Evolutionary conservation across 2,113 vertebrate genomes (phyloP).

Genomic region (Hiodon tergisus): DNA sequence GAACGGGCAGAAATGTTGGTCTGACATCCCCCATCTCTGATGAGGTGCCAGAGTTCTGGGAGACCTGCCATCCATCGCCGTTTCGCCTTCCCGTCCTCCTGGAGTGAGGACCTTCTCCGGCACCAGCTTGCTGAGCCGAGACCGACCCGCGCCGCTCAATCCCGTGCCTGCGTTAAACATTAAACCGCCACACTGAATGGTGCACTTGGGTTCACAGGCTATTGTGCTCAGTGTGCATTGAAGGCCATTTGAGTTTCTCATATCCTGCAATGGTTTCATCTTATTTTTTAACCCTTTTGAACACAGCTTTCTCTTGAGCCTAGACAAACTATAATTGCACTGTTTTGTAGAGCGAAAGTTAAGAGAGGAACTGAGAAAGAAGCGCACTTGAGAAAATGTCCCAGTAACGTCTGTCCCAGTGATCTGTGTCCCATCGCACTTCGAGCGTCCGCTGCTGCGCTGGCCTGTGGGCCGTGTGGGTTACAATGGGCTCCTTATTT

Average conservation of each 20-base stretch:
- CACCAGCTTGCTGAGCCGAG: background rate
- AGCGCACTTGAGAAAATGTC: background rate
- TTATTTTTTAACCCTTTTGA: too few species aligned
- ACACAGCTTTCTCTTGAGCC: background rate
- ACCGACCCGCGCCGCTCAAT: too few species aligned
- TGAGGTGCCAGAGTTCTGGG: background rate
- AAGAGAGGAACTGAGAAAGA: background rate
- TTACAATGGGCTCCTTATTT: slow-evolving; percentile 1
- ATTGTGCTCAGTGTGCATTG: too few species aligned
- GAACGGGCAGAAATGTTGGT: background rate
- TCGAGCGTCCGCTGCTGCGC: background rate
- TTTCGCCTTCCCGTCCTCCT: background rate
- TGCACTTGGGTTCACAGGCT: too few species aligned
- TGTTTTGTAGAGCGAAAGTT: background rate
- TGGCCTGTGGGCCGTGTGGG: background rate
- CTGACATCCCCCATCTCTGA: background rate
- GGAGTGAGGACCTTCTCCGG: background rate
- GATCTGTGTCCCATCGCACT: too few species aligned
- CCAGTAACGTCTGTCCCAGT: background rate
- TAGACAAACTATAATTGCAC: background rate
- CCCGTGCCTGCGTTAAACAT: too few species aligned
- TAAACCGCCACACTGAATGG: too few species aligned
- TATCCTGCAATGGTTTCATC: too few species aligned
- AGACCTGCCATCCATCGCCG: background rate
- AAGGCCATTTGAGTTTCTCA: too few species aligned